phyloP scores from a whole-genome alignment of 1,140 invertebrate genomes.

The Octopus bimaculoides region DNA sequence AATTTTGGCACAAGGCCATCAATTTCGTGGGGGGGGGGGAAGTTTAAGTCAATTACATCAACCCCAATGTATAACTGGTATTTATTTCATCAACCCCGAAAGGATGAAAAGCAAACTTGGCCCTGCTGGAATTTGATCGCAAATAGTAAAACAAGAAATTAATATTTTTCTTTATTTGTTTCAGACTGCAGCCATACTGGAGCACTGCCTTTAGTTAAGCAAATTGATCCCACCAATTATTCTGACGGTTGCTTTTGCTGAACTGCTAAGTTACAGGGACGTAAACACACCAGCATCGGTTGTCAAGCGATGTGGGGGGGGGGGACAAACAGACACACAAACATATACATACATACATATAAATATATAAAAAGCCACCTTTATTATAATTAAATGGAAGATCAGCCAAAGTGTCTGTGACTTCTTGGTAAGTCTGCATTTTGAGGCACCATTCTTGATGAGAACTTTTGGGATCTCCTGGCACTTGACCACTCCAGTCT shows the following conservation, averaged over 20 bases:
- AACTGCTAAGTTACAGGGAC: no score
- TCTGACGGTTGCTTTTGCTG: no score
- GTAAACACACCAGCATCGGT: no score
- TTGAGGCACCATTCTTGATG: not conserved
- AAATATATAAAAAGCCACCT: not conserved
- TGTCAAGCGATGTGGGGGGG: no score
- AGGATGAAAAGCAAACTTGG: not conserved
- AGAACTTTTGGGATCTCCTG: not conserved
- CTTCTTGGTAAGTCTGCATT: not conserved
- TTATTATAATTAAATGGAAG: constrained; percentile 6
- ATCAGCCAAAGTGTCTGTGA: not conserved
- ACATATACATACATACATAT: not conserved
- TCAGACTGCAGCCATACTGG: no score
- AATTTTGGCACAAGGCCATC: not conserved
- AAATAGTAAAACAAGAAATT: no score
- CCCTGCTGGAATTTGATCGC: no score
- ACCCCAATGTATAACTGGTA: not conserved
- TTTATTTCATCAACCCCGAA: not conserved
- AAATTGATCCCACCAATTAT: no score
- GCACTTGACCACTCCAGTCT: not conserved
- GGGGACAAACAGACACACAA: no score
- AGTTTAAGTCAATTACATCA: not conserved
- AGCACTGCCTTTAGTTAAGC: no score
- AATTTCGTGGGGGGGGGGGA: not conserved
- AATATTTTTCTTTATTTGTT: no score